Evolutionary conservation across 2,113 vertebrate species (phyloP).

Genomic region (Sylvilagus bachmani): DNA sequence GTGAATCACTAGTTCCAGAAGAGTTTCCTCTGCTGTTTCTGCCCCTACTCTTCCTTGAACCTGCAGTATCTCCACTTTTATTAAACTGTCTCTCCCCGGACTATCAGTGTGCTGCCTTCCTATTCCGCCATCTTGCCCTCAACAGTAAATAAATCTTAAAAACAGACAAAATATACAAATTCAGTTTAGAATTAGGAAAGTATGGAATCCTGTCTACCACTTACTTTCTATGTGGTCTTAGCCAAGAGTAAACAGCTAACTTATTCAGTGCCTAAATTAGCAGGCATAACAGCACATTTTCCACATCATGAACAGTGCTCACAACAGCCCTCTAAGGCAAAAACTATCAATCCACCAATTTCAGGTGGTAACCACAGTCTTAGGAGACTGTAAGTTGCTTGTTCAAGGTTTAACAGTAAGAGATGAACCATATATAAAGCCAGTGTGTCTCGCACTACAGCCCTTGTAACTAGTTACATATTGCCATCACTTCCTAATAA

Average conservation of each 20-base stretch:
- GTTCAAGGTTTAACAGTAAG: slow-evolving; percentile 20
- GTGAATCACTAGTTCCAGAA: too few relatives aligned
- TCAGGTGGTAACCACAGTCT: background rate
- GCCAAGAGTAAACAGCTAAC: background rate
- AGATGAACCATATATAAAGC: background rate
- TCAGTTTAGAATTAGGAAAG: slow-evolving; percentile 32
- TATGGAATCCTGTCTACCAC: background rate
- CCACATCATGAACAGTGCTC: background rate
- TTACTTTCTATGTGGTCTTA: background rate
- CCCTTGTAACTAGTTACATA: background rate
- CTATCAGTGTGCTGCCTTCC: too few relatives aligned
- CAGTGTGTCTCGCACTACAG: background rate
- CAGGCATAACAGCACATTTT: slow-evolving; percentile 17
- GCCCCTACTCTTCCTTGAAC: too few relatives aligned
- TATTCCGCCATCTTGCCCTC: too few relatives aligned
- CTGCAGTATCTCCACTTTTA: too few relatives aligned
- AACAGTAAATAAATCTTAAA: too few relatives aligned
- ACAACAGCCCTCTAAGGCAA: background rate
- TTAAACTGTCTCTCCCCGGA: too few relatives aligned
- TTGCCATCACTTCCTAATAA: background rate
- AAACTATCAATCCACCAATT: background rate
- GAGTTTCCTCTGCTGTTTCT: too few relatives aligned
- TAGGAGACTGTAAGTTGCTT: background rate
- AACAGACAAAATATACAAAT: background rate
- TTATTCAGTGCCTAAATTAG: background rate